These are phyloP conservation scores for Leptinotarsa haldemani DNA, from an alignment of 2,888 invertebrate genomes.

Conservation along the genomic window DNA sequence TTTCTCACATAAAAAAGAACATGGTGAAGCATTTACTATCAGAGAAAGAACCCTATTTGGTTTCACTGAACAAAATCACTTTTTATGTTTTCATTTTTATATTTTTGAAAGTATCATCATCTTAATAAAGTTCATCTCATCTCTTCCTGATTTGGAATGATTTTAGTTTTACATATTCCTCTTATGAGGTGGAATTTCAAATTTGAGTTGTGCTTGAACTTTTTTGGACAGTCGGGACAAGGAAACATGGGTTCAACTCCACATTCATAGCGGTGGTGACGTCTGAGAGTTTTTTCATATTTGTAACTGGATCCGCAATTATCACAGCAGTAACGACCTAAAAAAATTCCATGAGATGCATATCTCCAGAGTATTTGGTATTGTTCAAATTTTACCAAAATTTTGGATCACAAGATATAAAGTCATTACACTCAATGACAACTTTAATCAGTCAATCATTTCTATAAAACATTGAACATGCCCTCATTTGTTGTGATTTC, in stretches of 20 bases:
- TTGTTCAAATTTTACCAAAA: too few relatives aligned
- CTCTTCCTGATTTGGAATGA: background rate
- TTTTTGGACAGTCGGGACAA: constrained; percentile 45
- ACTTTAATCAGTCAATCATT: too few relatives aligned
- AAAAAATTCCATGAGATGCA: background rate
- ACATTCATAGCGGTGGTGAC: constrained; percentile 49
- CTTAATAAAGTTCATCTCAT: too few relatives aligned
- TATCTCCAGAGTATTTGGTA: background rate
- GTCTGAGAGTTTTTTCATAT: constrained; percentile 44
- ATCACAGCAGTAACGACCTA: constrained; percentile 32
- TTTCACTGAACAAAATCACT: too few relatives aligned
- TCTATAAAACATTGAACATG: background rate
- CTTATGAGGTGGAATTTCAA: constrained; percentile 20
- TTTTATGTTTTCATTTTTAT: too few relatives aligned
- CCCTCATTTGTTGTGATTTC: background rate
- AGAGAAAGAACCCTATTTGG: too few relatives aligned
- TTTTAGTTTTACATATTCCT: background rate
- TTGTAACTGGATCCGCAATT: constrained; percentile 40
- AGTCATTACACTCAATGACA: too few relatives aligned
- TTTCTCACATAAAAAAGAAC: too few relatives aligned
- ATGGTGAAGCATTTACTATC: too few relatives aligned
- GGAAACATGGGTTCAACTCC: constrained; percentile 44
- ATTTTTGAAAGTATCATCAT: too few relatives aligned
- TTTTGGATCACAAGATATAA: too few relatives aligned
- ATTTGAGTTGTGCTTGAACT: constrained; percentile 41